Percentiles rank a stretch among this genome's conserved stretches.
Conservation (phyloP, 2,113 vertebrate species). For the Caracal caracal region DNA sequence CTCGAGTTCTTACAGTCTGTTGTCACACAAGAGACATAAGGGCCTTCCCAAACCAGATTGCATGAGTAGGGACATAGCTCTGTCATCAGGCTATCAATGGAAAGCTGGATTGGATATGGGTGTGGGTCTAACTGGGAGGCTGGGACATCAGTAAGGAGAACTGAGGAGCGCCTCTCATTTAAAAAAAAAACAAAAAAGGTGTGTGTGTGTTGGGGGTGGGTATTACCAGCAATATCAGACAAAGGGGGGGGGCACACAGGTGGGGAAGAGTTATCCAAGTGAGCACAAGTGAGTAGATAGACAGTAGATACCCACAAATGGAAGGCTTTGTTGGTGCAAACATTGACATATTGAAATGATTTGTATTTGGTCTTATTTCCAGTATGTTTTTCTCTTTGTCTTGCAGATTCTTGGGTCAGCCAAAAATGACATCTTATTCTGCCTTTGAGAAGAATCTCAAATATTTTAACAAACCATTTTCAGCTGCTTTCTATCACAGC, state of each 20-base stretch:
- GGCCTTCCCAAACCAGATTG: neutral
- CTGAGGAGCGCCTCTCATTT: neutral
- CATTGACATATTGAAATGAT: neutral
- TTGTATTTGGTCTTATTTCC: neutral
- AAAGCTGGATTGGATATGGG: neutral
- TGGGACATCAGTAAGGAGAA: neutral
- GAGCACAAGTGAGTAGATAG: neutral
- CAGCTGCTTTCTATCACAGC: neutral
- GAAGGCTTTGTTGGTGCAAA: neutral
- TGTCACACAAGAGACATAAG: neutral
- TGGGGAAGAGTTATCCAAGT: neutral
- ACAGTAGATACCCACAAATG: neutral
- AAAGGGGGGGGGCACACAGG: neutral
- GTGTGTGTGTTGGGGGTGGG: too few species aligned
- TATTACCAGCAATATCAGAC: neutral
- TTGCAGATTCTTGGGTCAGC: neutral
- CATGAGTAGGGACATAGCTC: neutral
- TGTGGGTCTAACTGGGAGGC: neutral
- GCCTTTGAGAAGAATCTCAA: neutral
- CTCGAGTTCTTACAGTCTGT: neutral
- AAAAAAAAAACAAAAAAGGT: too few species aligned
- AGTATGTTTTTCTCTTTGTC: neutral
- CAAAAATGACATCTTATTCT: constrained; percentile 13
- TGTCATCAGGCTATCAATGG: neutral
- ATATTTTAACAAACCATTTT: constrained; percentile 7